These are phyloP conservation scores for Bombycilla garrulus DNA, from an alignment of 2,113 vertebrate genomes.

Conservation along the genomic window DNA sequence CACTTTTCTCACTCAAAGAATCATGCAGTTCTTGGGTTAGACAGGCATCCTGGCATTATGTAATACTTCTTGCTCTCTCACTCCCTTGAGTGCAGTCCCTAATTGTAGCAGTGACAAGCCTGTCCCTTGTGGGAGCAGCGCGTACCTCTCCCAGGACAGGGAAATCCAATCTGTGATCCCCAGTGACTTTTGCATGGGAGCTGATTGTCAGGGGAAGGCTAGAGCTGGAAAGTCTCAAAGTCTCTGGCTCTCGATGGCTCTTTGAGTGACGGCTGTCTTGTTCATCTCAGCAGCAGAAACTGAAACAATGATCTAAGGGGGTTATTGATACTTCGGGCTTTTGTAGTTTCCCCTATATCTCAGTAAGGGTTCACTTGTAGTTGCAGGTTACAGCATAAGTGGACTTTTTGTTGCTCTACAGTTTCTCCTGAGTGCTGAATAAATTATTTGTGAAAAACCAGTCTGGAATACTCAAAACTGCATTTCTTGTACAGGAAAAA, in stretches of 20 bases:
- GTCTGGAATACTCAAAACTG: background rate
- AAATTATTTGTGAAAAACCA: background rate
- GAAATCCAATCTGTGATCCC: background rate
- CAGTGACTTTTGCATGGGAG: background rate
- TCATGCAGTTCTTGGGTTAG: background rate
- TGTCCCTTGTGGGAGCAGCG: background rate
- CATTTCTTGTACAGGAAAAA: background rate
- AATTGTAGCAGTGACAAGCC: background rate
- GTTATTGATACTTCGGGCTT: background rate
- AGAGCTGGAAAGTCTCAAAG: background rate
- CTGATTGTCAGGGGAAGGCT: background rate
- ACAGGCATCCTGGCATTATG: background rate
- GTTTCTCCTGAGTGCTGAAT: background rate
- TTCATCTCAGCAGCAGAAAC: background rate
- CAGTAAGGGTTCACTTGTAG: rapidly evolving
- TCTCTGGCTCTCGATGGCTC: background rate
- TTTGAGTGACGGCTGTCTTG: background rate
- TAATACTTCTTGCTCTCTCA: background rate
- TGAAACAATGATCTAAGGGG: background rate
- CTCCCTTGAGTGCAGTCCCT: background rate
- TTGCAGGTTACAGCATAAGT: background rate
- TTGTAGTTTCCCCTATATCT: background rate
- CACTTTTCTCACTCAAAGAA: background rate
- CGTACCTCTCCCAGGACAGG: background rate
- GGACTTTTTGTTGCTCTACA: background rate